Evolutionary conservation across 2,113 vertebrate species (phyloP), one percentile per base, ranked within the genome.

Genomic region (Archocentrus centrarchus): DNA sequence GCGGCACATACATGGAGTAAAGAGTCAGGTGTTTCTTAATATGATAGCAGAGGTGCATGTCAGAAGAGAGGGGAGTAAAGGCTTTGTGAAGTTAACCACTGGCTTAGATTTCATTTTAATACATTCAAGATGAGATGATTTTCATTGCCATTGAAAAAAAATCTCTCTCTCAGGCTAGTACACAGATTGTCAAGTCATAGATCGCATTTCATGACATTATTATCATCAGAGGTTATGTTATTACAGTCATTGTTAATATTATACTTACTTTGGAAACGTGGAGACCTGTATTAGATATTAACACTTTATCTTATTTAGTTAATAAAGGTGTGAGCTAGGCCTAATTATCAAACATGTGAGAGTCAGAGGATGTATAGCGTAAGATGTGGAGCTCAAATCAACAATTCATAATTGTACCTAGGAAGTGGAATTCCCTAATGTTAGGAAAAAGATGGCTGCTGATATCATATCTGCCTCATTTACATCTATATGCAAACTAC

Each of bases 401-500:
- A 24, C 30, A 27, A 41, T 11, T 61, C 2, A 15, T 44, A 24
- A 22, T 2, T 64, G 53, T 15, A 77, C 75, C 62, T 44, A 58
- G 73, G 58, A 62, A 35, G 58, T 44, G 11, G 47, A 61, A 86
- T 82, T 77, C 75, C 82, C 50, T 62, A 4, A 37, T 39, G 50
- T 77, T 76, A 66, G 75, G 76, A 82, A 81, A 81, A 85, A 82
- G 50, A 90, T 83, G 55, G 15, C 3, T 11, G 8, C 41, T n/a
- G 66, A 90, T 85, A 77, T 90, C 77, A 41, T 44, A 20, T 66
- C 79, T 32, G 53, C 58, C 39, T 84, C 47, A 84, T 91, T 91
- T 90, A 75, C 80, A 91, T 87, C 17, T 87, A 39, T 20, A 89
- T 91, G 90, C 81, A 91, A 88, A 89, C 39, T 47, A 1, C 7